Percentiles rank a stretch among this genome's conserved stretches.
These are phyloP conservation scores for Anas georgica DNA, from an alignment of 2,797 vertebrate species.

Conservation along the genomic window DNA sequence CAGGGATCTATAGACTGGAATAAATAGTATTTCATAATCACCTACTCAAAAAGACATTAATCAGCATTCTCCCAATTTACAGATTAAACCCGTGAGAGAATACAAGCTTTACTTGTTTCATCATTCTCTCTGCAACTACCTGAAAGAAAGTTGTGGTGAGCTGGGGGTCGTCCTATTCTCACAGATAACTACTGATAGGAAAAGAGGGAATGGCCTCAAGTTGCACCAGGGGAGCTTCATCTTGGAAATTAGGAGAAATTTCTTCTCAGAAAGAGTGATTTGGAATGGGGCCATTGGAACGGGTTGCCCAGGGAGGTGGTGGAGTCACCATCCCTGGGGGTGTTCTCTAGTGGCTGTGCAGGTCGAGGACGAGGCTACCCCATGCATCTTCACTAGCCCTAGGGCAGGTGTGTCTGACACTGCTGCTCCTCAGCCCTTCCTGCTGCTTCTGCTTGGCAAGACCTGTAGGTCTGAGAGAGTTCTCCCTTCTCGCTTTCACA, in stretches of 20 bases:
- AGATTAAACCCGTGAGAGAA: background rate
- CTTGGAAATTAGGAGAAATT: too few relatives aligned
- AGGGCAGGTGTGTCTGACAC: background rate
- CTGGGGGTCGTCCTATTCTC: too few relatives aligned
- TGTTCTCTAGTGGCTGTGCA: background rate
- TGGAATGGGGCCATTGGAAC: too few relatives aligned
- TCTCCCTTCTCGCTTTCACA: background rate
- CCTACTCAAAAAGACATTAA: background rate
- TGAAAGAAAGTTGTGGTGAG: too few relatives aligned
- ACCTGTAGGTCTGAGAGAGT: background rate
- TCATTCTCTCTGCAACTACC: too few relatives aligned
- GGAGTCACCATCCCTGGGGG: too few relatives aligned
- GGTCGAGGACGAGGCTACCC: background rate
- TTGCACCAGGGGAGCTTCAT: too few relatives aligned
- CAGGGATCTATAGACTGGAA: background rate
- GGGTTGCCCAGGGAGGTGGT: too few relatives aligned
- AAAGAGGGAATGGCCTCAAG: too few relatives aligned
- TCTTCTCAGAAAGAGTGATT: too few relatives aligned
- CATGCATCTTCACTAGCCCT: fast-evolving
- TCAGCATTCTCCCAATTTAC: background rate
- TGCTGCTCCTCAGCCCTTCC: background rate
- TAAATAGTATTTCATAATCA: background rate
- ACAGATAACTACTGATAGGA: too few relatives aligned
- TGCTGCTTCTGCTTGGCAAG: background rate
- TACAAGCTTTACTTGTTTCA: background rate